Percentiles rank a stretch among this genome's conserved stretches.
Conservation (phyloP, 2,797 vertebrate species). For the Pangasius larnaudii region DNA sequence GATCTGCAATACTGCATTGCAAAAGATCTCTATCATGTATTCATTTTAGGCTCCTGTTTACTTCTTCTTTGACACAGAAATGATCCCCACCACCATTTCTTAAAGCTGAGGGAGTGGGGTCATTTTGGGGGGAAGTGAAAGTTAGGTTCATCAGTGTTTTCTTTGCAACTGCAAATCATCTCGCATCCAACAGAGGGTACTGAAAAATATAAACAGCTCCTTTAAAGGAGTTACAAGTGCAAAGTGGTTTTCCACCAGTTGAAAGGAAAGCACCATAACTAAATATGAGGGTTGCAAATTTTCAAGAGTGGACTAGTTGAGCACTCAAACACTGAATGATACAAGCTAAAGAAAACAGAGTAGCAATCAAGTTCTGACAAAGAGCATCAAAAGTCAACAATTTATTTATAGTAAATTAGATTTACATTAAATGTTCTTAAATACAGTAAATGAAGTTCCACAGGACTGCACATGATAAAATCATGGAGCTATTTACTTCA, state of each 20-base stretch:
- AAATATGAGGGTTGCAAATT: neutral
- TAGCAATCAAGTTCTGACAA: neutral
- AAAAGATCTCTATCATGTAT: neutral
- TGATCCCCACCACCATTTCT: neutral
- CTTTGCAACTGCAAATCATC: neutral
- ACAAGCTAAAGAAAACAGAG: neutral
- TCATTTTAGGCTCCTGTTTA: neutral
- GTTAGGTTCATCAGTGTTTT: neutral
- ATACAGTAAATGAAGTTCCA: neutral
- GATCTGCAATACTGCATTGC: neutral
- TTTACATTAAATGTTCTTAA: neutral
- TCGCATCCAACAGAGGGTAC: neutral
- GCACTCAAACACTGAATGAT: too few species aligned
- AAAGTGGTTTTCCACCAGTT: neutral
- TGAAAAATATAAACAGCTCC: neutral
- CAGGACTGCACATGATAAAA: neutral
- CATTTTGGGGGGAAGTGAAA: neutral
- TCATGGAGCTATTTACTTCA: neutral
- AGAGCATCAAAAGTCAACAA: neutral
- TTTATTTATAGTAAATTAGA: neutral
- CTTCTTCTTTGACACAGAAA: neutral
- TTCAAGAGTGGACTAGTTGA: neutral
- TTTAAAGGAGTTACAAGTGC: neutral
- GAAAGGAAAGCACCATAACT: neutral
- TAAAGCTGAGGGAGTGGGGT: neutral